Evolutionary conservation across 2,888 invertebrate genomes (phyloP).

Genomic region (Metalampra italica): DNA sequence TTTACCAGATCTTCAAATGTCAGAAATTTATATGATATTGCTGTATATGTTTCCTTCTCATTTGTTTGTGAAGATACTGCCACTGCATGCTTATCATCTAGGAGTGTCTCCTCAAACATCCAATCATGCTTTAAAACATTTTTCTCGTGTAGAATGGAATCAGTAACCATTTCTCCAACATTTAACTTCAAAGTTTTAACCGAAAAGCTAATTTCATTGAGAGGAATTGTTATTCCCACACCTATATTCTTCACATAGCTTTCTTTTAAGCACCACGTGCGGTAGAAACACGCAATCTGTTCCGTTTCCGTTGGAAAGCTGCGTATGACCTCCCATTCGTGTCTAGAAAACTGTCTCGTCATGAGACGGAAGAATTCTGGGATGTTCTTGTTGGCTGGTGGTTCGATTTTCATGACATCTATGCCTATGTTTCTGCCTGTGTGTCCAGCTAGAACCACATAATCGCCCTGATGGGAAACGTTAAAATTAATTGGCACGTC

Average conservation of each 20-base stretch:
- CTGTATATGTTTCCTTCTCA: slow-evolving; percentile 27
- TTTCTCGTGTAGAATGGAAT: slow-evolving; percentile 83
- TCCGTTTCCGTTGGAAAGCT: slow-evolving; percentile 75
- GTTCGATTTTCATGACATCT: slow-evolving; percentile 94
- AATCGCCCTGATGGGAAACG: slow-evolving; percentile 94
- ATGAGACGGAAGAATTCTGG: slow-evolving; percentile 93
- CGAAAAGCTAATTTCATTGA: slow-evolving; percentile 87
- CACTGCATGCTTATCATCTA: slow-evolving; percentile 87
- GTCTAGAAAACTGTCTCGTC: slow-evolving; percentile 87
- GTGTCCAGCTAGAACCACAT: slow-evolving; percentile 89
- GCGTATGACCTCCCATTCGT: slow-evolving; percentile 89
- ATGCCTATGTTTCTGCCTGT: slow-evolving; percentile 80
- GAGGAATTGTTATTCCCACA: slow-evolving; percentile 87
- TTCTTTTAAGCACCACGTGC: slow-evolving; percentile 96
- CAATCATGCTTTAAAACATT: slow-evolving; percentile 79
- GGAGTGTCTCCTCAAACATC: slow-evolving; percentile 90
- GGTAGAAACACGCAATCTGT: slow-evolving; percentile 89
- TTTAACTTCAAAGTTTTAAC: slow-evolving; percentile 76
- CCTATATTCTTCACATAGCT: slow-evolving; percentile 96
- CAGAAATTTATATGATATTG: slow-evolving; percentile 72
- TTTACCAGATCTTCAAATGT: slow-evolving; percentile 79
- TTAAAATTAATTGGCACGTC: slow-evolving; percentile 83
- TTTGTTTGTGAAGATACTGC: slow-evolving; percentile 81
- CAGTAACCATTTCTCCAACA: slow-evolving; percentile 63
- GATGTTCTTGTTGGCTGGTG: slow-evolving; percentile 83